These are phyloP conservation scores for Hydractinia symbiolongicarpus DNA, from an alignment of 30 jellyfish, hydroid and myxozoan genomes.

Conservation along the genomic window DNA sequence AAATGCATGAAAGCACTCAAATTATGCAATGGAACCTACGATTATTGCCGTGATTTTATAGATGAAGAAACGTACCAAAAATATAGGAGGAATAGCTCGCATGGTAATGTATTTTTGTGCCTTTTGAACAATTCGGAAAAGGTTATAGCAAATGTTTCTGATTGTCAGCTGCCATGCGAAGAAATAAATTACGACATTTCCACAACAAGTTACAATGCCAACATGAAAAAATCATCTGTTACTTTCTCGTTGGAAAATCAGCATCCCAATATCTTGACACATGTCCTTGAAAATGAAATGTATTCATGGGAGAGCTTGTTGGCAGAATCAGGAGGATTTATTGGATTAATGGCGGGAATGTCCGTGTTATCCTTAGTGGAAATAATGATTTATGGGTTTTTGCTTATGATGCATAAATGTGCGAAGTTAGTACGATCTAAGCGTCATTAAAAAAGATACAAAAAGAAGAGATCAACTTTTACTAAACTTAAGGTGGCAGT, in stretches of 20 bases:
- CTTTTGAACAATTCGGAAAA: neutral
- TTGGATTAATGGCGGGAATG: slow-evolving; percentile 8
- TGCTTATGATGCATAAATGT: neutral
- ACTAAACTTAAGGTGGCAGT: no score
- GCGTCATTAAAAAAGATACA: no score
- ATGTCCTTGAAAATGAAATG: neutral
- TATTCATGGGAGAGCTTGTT: neutral
- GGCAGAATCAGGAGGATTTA: neutral
- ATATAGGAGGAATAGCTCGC: neutral
- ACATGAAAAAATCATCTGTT: neutral
- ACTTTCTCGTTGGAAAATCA: neutral
- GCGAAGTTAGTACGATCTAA: neutral
- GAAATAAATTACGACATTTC: neutral
- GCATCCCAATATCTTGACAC: neutral
- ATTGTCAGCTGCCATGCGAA: slow-evolving; percentile 6
- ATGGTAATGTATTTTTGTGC: neutral
- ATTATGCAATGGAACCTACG: neutral
- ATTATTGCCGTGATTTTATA: neutral
- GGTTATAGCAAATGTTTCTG: neutral
- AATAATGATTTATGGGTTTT: neutral
- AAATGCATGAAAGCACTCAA: slow-evolving; percentile 4
- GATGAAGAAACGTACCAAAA: neutral
- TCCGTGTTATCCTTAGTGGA: slow-evolving; percentile 2
- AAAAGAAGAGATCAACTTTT: no score
- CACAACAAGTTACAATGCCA: neutral